Conservation (phyloP, 2,113 vertebrate genomes). For the Agelaius tricolor region DNA sequence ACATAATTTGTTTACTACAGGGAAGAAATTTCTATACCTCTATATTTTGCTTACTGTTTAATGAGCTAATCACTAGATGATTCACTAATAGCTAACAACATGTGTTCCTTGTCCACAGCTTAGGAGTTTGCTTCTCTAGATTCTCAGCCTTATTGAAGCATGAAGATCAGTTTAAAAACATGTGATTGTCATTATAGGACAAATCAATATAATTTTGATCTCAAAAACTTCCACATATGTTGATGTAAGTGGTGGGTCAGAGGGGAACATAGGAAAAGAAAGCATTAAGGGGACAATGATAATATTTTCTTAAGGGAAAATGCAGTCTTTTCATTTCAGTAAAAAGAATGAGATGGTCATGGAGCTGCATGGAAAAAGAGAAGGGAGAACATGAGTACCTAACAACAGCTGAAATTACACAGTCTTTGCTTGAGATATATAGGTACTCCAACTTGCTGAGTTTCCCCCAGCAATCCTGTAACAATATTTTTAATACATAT, state of each 20-base stretch:
- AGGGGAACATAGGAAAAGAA: neutral
- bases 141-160: neutral
- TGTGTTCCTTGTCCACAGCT: neutral
- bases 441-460: neutral
- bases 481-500: neutral
- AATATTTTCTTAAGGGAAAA: neutral
- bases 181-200: neutral
- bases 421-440: neutral
- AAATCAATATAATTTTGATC: neutral
- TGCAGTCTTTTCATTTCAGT: neutral
- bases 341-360: neutral
- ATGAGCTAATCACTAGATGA: neutral
- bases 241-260: neutral
- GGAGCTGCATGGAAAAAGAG: fast-evolving
- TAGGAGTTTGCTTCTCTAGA: neutral
- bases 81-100: neutral
- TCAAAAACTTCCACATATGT: neutral
- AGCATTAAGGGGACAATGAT: neutral
- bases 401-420: neutral
- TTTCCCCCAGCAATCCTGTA: neutral
- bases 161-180: neutral
- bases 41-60: neutral
- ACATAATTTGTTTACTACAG: neutral
- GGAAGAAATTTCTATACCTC: neutral
- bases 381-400: neutral